Percentiles rank a stretch among this genome's conserved stretches.
Evolutionary conservation across 1,140 invertebrate species (phyloP).

Genomic region (Lineus longissimus): DNA sequence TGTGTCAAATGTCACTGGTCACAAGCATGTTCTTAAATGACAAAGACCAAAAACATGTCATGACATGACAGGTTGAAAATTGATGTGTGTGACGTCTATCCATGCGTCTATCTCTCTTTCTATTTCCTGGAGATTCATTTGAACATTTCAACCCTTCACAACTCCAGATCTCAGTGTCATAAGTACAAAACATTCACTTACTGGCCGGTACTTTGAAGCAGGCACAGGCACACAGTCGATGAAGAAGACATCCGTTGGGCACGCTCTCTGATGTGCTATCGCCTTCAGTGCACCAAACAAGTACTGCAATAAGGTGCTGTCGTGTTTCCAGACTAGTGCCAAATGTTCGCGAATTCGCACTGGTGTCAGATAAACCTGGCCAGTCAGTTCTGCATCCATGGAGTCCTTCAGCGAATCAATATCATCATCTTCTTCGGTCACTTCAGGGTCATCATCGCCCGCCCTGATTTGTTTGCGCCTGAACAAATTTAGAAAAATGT

Average conservation of each 20-base stretch:
- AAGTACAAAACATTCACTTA: constrained; percentile 53
- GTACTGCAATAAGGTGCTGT: constrained; percentile 66
- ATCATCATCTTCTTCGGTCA: constrained; percentile 25
- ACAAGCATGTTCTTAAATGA: no score
- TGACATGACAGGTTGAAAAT: no score
- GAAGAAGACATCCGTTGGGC: constrained; percentile 87
- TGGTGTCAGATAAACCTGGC: constrained; percentile 44
- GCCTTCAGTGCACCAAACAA: constrained; percentile 70
- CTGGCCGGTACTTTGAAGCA: constrained; percentile 80
- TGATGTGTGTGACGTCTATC: no score
- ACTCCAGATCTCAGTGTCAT: no score
- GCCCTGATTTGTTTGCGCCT: no score
- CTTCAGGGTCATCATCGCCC: not conserved
- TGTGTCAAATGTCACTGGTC: no score
- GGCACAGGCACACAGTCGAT: constrained; percentile 78
- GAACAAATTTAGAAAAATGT: no score
- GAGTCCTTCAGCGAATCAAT: constrained; percentile 16
- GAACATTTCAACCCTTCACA: no score
- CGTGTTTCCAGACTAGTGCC: constrained; percentile 70
- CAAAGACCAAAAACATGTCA: no score
- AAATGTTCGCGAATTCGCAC: constrained; percentile 64
- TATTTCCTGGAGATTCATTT: no score
- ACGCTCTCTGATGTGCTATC: constrained; percentile 48
- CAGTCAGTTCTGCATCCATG: constrained; percentile 14
- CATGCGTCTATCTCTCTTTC: no score